Conservation (phyloP, 2,888 invertebrate genomes). For the Athripsodes cinereus region DNA sequence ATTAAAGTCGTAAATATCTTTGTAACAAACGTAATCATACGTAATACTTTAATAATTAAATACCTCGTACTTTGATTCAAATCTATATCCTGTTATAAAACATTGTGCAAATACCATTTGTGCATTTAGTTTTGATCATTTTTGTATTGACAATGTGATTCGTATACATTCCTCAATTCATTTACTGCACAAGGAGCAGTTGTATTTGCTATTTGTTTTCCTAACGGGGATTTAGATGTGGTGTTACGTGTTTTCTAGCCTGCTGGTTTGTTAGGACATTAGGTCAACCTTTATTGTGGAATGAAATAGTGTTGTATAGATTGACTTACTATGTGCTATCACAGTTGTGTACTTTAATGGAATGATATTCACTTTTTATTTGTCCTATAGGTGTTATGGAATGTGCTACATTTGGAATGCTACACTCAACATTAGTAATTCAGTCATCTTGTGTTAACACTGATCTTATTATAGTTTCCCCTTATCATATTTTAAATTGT, state of each 20-base stretch:
- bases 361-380: not conserved
- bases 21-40: not conserved
- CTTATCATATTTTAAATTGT: too few relatives aligned
- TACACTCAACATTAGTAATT: not conserved
- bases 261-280: conserved; percentile 20
- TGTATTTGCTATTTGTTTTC: not conserved
- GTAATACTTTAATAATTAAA: too few relatives aligned
- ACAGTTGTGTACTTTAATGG: not conserved
- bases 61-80: too few relatives aligned
- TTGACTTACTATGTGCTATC: not conserved
- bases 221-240: conserved; percentile 8
- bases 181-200: not conserved
- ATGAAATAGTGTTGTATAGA: not conserved
- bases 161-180: not conserved
- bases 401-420: not conserved
- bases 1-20: not conserved
- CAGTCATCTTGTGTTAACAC: too few relatives aligned
- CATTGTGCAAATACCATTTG: too few relatives aligned
- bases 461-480: too few relatives aligned
- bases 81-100: too few relatives aligned
- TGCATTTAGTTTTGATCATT: not conserved
- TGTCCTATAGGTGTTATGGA: not conserved
- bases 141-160: not conserved
- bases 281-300: conserved; percentile 9
- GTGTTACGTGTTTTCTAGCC: conserved; percentile 21